A percentile compares a stretch with the other conserved stretches of the same genome.
Evolutionary conservation across 2,113 vertebrate species (phyloP).

Genomic region (Dryoscopus gambensis): DNA sequence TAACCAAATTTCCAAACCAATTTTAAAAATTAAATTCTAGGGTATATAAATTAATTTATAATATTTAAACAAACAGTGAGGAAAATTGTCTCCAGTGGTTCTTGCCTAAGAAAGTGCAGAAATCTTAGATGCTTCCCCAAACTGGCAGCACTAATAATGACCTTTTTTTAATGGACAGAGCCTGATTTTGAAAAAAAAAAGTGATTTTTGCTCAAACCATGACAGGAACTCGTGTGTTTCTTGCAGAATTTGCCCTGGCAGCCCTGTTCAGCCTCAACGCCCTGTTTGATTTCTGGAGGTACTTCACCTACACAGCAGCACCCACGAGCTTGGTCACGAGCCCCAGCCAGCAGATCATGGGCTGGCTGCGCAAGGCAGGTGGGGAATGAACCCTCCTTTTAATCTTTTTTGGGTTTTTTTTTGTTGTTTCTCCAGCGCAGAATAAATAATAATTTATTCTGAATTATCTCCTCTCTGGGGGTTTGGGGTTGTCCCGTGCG

Average conservation of each 20-base stretch:
- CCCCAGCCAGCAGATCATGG: constrained; percentile 85
- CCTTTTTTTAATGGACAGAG: rapidly evolving
- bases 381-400: background rate
- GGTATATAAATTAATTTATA: background rate
- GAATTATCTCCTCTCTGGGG: background rate
- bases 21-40: background rate
- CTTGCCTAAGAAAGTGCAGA: background rate
- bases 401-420: rapidly evolving
- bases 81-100: rapidly evolving
- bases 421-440: background rate
- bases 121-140: background rate
- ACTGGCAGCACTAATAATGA: background rate
- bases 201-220: rapidly evolving
- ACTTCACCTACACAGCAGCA: constrained; percentile 91
- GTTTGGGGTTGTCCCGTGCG: background rate
- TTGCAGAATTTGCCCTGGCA: constrained; percentile 82
- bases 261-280: constrained; percentile 91
- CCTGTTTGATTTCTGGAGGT: constrained; percentile 94
- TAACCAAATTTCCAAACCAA: rapidly evolving
- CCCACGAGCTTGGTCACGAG: constrained; percentile 78
- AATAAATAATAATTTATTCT: background rate
- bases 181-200: background rate
- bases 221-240: background rate
- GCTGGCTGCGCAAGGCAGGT: constrained; percentile 77
- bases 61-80: no score